Evolutionary conservation across 1,140 invertebrate species (phyloP).

Genomic region (Aleiodes sp.): DNA sequence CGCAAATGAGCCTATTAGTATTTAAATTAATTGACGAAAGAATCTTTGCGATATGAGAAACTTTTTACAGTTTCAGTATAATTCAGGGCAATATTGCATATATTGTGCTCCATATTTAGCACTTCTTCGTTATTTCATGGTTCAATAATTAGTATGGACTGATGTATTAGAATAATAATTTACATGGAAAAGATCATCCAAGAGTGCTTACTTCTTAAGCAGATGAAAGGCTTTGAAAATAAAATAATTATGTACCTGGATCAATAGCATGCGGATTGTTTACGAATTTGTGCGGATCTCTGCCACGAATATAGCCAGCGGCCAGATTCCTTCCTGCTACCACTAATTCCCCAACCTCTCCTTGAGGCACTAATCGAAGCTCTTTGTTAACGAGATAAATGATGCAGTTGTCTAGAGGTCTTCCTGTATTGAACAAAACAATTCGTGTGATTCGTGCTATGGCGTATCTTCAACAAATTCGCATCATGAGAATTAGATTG

Average conservation of each 20-base stretch:
- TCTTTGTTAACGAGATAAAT: conserved; percentile 81
- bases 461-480: neutral
- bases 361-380: conserved; percentile 72
- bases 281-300: conserved; percentile 77
- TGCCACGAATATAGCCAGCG: conserved; percentile 79
- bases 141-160: too few species aligned
- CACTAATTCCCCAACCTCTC: conserved; percentile 81
- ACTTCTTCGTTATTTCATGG: too few species aligned
- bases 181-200: neutral
- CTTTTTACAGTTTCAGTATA: neutral
- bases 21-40: neutral
- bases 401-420: conserved; percentile 79
- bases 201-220: neutral
- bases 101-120: too few species aligned
- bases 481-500: neutral
- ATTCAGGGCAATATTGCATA: too few species aligned
- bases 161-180: too few species aligned
- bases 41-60: too few species aligned
- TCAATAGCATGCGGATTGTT: conserved; percentile 74
- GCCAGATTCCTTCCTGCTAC: conserved; percentile 82
- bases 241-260: conserved; percentile 67
- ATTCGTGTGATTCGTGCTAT: too few species aligned
- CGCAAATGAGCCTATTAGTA: neutral
- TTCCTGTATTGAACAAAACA: conserved; percentile 60
- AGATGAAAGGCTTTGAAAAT: too few species aligned